phyloP scores from a whole-genome alignment of 2,113 vertebrate genomes.

The Bos javanicus region DNA sequence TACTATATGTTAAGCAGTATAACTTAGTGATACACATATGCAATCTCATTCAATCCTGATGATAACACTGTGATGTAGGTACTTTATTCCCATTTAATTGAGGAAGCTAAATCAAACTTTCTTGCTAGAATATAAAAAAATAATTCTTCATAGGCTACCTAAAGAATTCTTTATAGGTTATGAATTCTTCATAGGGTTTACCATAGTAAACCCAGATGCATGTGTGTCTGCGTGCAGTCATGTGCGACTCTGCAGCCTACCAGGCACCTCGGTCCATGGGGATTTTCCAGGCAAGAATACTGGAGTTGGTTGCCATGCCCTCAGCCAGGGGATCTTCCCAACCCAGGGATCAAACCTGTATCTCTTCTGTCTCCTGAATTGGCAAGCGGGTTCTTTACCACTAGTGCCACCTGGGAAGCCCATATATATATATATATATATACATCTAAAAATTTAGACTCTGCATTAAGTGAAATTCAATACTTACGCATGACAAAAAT shows the following conservation, averaged over 20 bases:
- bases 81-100: background rate
- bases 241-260: background rate
- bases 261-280: background rate
- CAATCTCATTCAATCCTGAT: background rate
- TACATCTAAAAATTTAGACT: background rate
- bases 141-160: background rate
- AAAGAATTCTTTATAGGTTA: background rate
- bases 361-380: background rate
- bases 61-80: background rate
- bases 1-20: background rate
- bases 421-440: background rate
- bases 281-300: background rate
- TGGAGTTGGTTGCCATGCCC: background rate
- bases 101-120: background rate
- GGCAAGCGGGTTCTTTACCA: background rate
- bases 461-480: background rate
- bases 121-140: background rate
- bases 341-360: background rate
- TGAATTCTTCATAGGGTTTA: background rate
- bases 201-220: background rate
- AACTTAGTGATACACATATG: background rate
- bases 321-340: background rate
- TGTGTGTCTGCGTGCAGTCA: background rate
- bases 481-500: background rate
- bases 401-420: background rate